These are phyloP conservation scores for Drosophila aff. DNA, from an alignment of 1,140 invertebrate species.

Conservation along the genomic window DNA sequence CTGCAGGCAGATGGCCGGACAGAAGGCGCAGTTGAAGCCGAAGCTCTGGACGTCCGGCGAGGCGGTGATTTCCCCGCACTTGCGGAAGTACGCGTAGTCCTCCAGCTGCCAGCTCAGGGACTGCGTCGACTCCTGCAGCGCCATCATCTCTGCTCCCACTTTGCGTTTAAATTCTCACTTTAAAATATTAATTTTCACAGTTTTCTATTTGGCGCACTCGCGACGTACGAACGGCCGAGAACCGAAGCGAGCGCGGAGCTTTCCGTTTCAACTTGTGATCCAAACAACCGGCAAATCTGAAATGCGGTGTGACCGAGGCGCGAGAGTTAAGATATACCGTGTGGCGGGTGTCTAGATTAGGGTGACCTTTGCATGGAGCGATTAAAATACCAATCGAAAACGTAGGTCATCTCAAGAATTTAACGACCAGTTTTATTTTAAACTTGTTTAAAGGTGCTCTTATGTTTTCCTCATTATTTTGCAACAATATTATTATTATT, in stretches of 20 bases:
- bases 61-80: slow-evolving; percentile 79
- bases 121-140: slow-evolving; percentile 56
- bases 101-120: slow-evolving; percentile 67
- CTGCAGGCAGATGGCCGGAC: slow-evolving; percentile 78
- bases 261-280: slow-evolving; percentile 21
- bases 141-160: slow-evolving; percentile 40
- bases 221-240: slow-evolving; percentile 14
- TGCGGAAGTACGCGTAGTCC: slow-evolving; percentile 74
- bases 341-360: neutral
- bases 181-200: slow-evolving; percentile 2
- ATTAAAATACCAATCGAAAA: neutral
- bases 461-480: no score
- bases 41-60: slow-evolving; percentile 78
- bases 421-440: no score
- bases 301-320: slow-evolving; percentile 13
- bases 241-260: slow-evolving; percentile 12
- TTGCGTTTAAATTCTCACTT: neutral
- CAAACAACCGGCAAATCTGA: slow-evolving; percentile 39
- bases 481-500: no score
- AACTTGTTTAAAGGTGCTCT: no score
- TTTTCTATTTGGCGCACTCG: slow-evolving; percentile 33
- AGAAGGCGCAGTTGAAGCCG: slow-evolving; percentile 79
- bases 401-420: neutral
- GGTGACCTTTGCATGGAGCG: neutral
- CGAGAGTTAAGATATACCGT: neutral